Percentiles rank a stretch among this genome's conserved stretches.
Conservation (phyloP, 2,888 invertebrate species). For the Girardia tigrina region DNA sequence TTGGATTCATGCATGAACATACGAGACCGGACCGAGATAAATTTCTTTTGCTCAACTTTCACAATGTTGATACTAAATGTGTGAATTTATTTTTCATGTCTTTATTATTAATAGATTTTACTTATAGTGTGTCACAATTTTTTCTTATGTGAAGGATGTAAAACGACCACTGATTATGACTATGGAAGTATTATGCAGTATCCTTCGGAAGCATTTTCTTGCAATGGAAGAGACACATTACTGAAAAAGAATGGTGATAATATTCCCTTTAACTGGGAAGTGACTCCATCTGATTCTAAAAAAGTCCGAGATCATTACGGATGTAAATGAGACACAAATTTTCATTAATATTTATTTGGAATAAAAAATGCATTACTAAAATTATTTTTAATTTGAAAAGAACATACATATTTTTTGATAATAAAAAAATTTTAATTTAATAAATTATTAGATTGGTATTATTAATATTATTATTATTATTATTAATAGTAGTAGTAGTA, state of each 20-base stretch:
- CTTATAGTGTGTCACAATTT: too few relatives aligned
- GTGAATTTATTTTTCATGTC: too few relatives aligned
- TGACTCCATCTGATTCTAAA: background rate
- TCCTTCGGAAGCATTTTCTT: background rate
- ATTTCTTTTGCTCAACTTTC: background rate
- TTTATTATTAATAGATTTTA: too few relatives aligned
- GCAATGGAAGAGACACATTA: background rate
- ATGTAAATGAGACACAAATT: background rate
- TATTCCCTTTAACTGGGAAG: background rate
- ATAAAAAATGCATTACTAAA: too few relatives aligned
- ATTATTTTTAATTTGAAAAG: too few relatives aligned
- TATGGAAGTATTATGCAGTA: conserved; percentile 31
- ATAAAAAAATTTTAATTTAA: too few relatives aligned
- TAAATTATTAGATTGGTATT: too few relatives aligned
- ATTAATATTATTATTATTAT: too few relatives aligned
- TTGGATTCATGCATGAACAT: conserved; percentile 30
- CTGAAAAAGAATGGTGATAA: background rate
- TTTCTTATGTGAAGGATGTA: too few relatives aligned
- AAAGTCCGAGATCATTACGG: background rate
- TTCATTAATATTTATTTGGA: too few relatives aligned
- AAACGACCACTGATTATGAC: conserved; percentile 8
- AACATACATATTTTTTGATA: too few relatives aligned
- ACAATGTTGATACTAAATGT: conserved; percentile 17
- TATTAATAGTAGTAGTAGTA: too few relatives aligned
- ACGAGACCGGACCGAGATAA: conserved; percentile 29